Evolutionary conservation across 2,888 invertebrate species (phyloP), one percentile per base, ranked within the genome.

Genomic region (Crematogaster levior): DNA sequence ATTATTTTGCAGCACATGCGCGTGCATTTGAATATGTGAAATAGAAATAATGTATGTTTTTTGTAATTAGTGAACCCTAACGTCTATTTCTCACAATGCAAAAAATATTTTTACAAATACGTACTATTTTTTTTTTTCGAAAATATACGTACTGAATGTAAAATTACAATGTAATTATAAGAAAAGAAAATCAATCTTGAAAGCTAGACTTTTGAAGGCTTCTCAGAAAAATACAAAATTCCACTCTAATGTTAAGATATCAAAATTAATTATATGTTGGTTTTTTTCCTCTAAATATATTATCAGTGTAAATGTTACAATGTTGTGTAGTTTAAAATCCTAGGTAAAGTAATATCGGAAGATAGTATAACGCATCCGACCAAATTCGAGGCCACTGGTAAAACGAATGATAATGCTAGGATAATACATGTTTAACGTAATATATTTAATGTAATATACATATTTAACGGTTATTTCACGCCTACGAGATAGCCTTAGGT

Each of bases 401-500:
- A 63, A 48, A 61, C 24, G 12, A 21, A 65, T 51, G 15, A 1
- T 79, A 66, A 43, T 18, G 21, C 43, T 3, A 4, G 34, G 51
- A 27, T 43, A 79, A 58, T 79, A 30, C 18, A 46, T 58, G 43
- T 58, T 56, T 18, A 18, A 46, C 46, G 46, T 6, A 46, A 46
- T n/a, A n/a, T n/a, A n/a, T n/a, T n/a, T n/a, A n/a, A n/a, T n/a
- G n/a, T n/a, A n/a, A n/a, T n/a, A n/a, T n/a, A n/a, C 43, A 43
- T 46, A 77, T 77, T 66, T 56, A 56, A 43, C 30, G 34, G 40
- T 79, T 79, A 68, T 43, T 79, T 68, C 68, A 34, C 68, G 53
- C 21, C 21, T 56, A 6, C 15, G 34, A 66, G 68, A 68, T 79
- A 79, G 77, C 77, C 89, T 87, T 83, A 88, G 90, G 84, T 79